Conservation (phyloP, 2,113 vertebrate species). For the human (Homo sapiens) region DNA sequence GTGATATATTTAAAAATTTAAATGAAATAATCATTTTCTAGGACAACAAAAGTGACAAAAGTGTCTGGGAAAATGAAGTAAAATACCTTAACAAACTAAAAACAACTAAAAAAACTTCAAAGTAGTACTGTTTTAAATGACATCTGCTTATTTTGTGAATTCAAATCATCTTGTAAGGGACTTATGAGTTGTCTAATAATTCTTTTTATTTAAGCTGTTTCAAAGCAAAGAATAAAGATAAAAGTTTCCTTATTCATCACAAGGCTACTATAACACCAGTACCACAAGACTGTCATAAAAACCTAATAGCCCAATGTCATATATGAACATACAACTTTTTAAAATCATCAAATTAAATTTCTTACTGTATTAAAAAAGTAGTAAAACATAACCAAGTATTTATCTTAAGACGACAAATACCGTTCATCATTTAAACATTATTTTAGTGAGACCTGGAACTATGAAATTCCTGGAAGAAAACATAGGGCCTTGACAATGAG, state of each 20-base stretch:
- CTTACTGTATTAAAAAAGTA: neutral
- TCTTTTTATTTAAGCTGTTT: neutral
- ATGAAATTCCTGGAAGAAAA: neutral
- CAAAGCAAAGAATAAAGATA: neutral
- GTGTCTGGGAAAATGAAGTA: neutral
- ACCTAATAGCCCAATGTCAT: neutral
- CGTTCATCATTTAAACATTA: neutral
- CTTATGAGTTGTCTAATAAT: neutral
- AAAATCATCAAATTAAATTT: neutral
- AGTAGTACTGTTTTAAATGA: neutral
- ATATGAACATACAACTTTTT: neutral
- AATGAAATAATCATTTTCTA: neutral
- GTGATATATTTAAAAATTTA: neutral
- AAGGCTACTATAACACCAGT: neutral
- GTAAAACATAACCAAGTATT: neutral
- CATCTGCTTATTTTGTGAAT: neutral
- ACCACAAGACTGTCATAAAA: neutral
- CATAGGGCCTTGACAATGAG: neutral
- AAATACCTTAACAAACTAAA: neutral
- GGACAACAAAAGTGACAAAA: neutral
- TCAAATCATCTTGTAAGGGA: neutral
- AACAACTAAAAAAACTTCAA: neutral
- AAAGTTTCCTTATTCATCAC: neutral
- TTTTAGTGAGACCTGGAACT: neutral
- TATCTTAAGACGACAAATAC: neutral